Evolutionary conservation across 2,888 invertebrate species (phyloP), one percentile per base, ranked within the genome.

Genomic region (Epirrita christyi): DNA sequence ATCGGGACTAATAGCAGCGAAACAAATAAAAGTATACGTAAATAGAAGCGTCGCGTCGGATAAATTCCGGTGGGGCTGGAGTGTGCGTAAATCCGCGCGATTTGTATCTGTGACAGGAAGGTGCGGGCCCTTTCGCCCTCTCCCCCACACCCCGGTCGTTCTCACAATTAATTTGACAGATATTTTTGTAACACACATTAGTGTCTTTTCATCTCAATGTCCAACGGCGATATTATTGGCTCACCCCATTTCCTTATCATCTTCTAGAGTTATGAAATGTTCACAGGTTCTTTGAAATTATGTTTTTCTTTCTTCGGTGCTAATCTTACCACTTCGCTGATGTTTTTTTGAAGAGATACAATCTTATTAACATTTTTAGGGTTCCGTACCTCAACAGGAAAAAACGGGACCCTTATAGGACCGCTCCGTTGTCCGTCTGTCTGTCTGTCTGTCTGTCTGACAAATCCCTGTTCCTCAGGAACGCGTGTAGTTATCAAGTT

Each of bases 1-100:
- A 91, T 91, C 88, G 90, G 80, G 88, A 89, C 91, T 91, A 92
- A 91, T 91, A 92, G 91, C 85, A 89, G 77, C 73, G 86, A 89
- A 90, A 91, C 91, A 91, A 92, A 92, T 91, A 92, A 91, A 92
- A 91, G 86, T 88, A 91, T 90, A 90, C 91, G 91, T 90, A 92
- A 91, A 91, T 89, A 91, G 88, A 83, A 85, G 83, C 86, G 85
- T 76, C 85, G 83, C 86, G 85, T 76, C 77, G 85, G 89, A 91
- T 91, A 90, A 89, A 91, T 91, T 91, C 88, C 90, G 79, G 79
- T 85, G 90, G 91, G 91, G 91, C 85, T 83, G 75, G 87, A 90
- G 90, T 80, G 81, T 82, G 88, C 90, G 90, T 91, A 92, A 92
- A 92, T 92, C 92, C 92, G 85, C 83, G 87, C 92, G 92, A 92